Percentiles rank a stretch among this genome's conserved stretches.
phyloP scores from a whole-genome alignment of 1,140 invertebrate genomes.

The Muscidifurax raptorellus region DNA sequence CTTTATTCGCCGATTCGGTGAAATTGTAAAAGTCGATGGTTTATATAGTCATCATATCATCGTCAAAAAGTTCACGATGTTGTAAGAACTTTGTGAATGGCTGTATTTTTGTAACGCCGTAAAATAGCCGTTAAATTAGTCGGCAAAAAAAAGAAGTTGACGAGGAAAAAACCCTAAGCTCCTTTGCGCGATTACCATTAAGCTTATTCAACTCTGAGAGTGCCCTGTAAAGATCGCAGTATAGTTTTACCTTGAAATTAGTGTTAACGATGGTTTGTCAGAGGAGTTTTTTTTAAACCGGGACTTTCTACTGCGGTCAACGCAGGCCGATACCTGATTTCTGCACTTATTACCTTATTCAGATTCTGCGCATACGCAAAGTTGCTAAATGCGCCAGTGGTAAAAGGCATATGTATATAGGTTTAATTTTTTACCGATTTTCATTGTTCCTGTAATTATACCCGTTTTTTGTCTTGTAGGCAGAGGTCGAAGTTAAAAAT shows the following conservation, averaged over 20 bases:
- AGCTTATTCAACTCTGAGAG: neutral
- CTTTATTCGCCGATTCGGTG: neutral
- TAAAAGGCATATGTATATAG: too few species aligned
- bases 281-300: conserved; percentile 1
- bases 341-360: neutral
- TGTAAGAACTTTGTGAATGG: neutral
- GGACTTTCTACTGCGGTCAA: conserved; percentile 42
- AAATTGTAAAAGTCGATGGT: neutral
- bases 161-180: neutral
- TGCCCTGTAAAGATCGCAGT: neutral
- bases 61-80: conserved; percentile 1
- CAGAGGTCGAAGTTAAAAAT: neutral
- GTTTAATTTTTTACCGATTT: neutral
- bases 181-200: neutral
- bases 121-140: neutral
- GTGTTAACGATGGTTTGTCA: neutral
- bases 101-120: neutral
- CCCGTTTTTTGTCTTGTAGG: neutral
- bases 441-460: neutral
- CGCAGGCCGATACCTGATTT: conserved; percentile 16
- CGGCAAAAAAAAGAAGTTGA: neutral
- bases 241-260: conserved; percentile 13
- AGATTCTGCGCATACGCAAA: conserved; percentile 30
- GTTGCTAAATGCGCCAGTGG: conserved; percentile 6
- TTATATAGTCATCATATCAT: conserved; percentile 20